A percentile compares a stretch with the other conserved stretches of the same genome.
Evolutionary conservation across 2,888 invertebrate genomes (phyloP).

Genomic region (Sisyra nigra): DNA sequence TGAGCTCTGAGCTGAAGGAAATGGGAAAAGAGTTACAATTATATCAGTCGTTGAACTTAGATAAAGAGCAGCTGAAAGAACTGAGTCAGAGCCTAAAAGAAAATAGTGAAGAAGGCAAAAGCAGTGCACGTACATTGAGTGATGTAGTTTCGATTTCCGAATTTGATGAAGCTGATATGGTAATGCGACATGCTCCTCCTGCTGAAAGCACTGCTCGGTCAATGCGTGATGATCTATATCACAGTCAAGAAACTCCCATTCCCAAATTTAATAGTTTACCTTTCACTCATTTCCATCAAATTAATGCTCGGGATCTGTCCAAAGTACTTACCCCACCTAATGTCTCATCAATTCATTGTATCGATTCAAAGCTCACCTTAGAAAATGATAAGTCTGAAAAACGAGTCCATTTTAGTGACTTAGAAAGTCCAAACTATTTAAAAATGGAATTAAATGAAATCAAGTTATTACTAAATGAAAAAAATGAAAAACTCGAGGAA

Average conservation of each 20-base stretch:
- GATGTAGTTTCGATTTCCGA: conserved; percentile 60
- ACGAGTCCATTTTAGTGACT: conserved; percentile 35
- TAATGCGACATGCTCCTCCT: conserved; percentile 34
- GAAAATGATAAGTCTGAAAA: conserved; percentile 15
- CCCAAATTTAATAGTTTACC: not conserved
- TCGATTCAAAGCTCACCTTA: not conserved
- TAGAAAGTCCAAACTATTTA: conserved; percentile 29
- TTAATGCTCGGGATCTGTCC: too few relatives aligned
- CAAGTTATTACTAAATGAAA: conserved; percentile 39
- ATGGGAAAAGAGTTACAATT: conserved; percentile 34
- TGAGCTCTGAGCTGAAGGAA: conserved; percentile 37
- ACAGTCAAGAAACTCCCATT: not conserved
- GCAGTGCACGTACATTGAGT: conserved; percentile 51
- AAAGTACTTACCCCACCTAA: not conserved
- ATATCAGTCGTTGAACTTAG: conserved; percentile 39
- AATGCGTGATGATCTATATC: conserved; percentile 1
- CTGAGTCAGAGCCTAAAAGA: conserved; percentile 20
- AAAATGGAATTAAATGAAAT: conserved; percentile 41
- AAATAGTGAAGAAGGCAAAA: conserved; percentile 31
- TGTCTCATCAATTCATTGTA: conserved; percentile 2
- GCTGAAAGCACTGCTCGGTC: conserved; percentile 10
- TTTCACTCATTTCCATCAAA: too few relatives aligned
- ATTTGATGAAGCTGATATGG: conserved; percentile 46
- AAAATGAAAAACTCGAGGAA: conserved; percentile 36
- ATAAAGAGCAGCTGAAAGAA: conserved; percentile 34